Evolutionary conservation across 2,888 invertebrate genomes (phyloP), one percentile per base, ranked within the genome.

Genomic region (Dicyrtomina minuta): DNA sequence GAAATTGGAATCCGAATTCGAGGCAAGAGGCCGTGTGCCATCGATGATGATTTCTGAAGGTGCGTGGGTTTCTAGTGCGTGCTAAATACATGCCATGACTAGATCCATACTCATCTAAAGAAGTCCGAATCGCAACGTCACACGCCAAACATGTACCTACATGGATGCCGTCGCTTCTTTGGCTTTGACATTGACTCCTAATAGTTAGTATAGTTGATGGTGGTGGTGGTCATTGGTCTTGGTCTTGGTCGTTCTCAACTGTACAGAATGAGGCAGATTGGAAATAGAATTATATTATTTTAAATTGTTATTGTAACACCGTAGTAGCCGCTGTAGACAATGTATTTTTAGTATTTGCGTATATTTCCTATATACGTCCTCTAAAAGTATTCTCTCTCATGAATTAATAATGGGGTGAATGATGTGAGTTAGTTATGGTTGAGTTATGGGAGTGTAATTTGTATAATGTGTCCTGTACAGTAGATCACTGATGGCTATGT

Each of bases 101-200:
- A 76, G 75, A 76, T 76, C 75, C 75, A 76, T 76, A 76, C 75
- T 76, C 75, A 76, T 76, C 75, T 76, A 76, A 76, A 74, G 75
- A 76, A 71, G 74, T 76, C 74, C 71, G 62, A 71, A 67, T 72
- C 67, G 70, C 72, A 59, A 71, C 74, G 71, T 66, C 70, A 66
- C 65, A 70, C 65, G 62, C 60, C 67, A 33, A 20, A 24, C 33
- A 27, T 46, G 4, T 12, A 46, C 46, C 12, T 12, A 46, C 46
- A 20, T 53, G 13, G 53, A 43, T 43, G 13, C 46, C n/a, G 10
- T 17, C 4, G 20, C 20, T 46, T 46, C 46, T 46, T 15, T 46
- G 46, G 20, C 46, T 17, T 13, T 33, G 33, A 33, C 33, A 5
- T 33, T 33, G 33, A 33, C 33, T 33, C 8, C 8, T 33, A 8